Base-by-base conservation (phyloP, 2,113 vertebrate genomes). In the Scolopax mira region DNA sequence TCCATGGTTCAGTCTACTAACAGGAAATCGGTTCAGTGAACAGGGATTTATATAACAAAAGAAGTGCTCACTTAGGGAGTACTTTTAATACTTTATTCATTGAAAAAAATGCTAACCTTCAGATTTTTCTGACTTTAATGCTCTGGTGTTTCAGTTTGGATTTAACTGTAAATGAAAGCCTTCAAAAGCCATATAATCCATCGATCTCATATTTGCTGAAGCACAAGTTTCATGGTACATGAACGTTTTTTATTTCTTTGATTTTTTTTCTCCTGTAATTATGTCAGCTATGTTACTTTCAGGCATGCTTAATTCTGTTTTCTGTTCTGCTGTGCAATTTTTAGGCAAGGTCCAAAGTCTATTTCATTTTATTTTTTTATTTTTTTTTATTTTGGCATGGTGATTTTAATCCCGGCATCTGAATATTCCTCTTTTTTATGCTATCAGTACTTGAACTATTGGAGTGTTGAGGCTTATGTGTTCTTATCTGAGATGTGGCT, bases 11-110 rank as follows among this genome's bases (percentile, higher is more conserved):
- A 95, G 94, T 96, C 96, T 97, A 96, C 94, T 95, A 97, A 97
- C 91, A 96, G 97, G 97, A 98, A 98, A 98, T 97, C 54, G 35
- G 96, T 98, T 96, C 97, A 97, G 85, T 96, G 97, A 97, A 74
- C 96, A 96, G 89, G 84, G 91, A 93, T 97, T 97, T 95, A 91
- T 96, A 33, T 96, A 95, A 98, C 97, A 98, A 98, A 98, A 97
- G 97, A 97, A 97, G 54, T 98, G 97, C 96, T 97, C 95, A 85
- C 89, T 97, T 97, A 97, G 94, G 97, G 81, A 89, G 78, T 96
- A 95, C 88, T 98, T 97, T 96, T 97, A 97, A 98, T 97, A 95
- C 92, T 94, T 96, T 25, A 35, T 75, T 97, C 96, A 96, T 87
- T 98, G 97, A 79, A 96, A 94, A 95, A 97, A 97, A 95, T 96